Percentiles rank a stretch among this genome's conserved stretches.
phyloP scores from a whole-genome alignment of 2,888 invertebrate genomes.

The Pristionchus fissidentatus region DNA sequence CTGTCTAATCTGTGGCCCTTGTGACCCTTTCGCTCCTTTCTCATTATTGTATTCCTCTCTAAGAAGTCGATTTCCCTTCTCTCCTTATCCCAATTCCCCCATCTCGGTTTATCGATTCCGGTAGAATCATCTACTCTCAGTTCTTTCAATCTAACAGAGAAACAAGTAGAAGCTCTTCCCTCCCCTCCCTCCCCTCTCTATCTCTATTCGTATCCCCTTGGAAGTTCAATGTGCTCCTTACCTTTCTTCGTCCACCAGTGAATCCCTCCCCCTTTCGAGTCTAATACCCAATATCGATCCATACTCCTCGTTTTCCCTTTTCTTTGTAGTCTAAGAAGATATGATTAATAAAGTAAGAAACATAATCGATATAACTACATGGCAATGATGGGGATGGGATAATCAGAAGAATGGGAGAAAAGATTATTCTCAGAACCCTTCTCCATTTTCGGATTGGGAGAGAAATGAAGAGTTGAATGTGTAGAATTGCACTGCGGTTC shows the following conservation, averaged over 20 bases:
- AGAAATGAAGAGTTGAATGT: too few relatives aligned
- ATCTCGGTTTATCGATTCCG: conserved; percentile 31
- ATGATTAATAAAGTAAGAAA: not conserved
- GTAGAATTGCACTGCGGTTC: too few relatives aligned
- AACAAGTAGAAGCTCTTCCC: conserved; percentile 6
- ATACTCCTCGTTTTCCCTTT: not conserved
- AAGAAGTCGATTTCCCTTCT: too few relatives aligned
- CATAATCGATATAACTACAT: too few relatives aligned
- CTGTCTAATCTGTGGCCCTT: conserved; percentile 6
- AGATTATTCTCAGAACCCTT: too few relatives aligned
- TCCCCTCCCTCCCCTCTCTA: not conserved
- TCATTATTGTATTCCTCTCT: conserved; percentile 14
- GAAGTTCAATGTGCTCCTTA: conserved; percentile 37
- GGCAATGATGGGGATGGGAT: too few relatives aligned
- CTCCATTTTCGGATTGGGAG: too few relatives aligned
- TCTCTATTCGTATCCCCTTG: not conserved
- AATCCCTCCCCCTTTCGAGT: conserved; percentile 12
- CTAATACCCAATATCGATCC: conserved; percentile 19
- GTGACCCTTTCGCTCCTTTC: not conserved
- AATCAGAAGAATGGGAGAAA: too few relatives aligned
- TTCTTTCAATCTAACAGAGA: conserved; percentile 30
- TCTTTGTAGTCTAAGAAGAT: conserved; percentile 6
- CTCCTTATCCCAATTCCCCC: not conserved
- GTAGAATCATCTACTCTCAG: conserved; percentile 36
- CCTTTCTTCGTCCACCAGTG: not conserved